phyloP scores from a whole-genome alignment of 2,113 vertebrate genomes.

The Nycticorax nycticorax region DNA sequence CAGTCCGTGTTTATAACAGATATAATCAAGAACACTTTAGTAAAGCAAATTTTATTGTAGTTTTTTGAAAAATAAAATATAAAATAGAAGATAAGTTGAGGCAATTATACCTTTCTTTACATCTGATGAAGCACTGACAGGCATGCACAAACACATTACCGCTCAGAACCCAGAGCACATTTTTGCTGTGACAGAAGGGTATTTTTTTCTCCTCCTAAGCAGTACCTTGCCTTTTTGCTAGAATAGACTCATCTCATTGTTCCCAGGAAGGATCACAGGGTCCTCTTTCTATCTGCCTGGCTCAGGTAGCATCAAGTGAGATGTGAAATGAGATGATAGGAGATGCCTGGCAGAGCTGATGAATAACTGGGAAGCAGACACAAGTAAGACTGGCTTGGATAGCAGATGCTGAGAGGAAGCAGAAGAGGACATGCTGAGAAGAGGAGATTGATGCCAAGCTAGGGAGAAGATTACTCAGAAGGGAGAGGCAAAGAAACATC shows the following conservation, averaged over 20 bases:
- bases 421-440: not conserved
- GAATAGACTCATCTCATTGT: not conserved
- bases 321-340: not conserved
- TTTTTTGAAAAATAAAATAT: not conserved
- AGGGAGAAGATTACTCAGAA: not conserved
- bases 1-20: not conserved
- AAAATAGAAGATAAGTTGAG: not conserved
- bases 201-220: not conserved
- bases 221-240: not conserved
- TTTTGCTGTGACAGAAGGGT: not conserved
- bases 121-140: not conserved
- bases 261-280: not conserved
- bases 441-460: not conserved
- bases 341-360: not conserved
- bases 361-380: not conserved
- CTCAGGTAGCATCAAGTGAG: not conserved
- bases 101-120: not conserved
- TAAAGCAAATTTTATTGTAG: not conserved
- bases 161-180: not conserved
- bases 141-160: not conserved
- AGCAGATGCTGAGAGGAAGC: not conserved
- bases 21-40: not conserved
- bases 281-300: not conserved
- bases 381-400: not conserved
- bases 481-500: not conserved